A percentile compares a stretch with the other conserved stretches of the same genome.
Conservation (phyloP, 2,113 vertebrate genomes). For the Callospermophilus lateralis region DNA sequence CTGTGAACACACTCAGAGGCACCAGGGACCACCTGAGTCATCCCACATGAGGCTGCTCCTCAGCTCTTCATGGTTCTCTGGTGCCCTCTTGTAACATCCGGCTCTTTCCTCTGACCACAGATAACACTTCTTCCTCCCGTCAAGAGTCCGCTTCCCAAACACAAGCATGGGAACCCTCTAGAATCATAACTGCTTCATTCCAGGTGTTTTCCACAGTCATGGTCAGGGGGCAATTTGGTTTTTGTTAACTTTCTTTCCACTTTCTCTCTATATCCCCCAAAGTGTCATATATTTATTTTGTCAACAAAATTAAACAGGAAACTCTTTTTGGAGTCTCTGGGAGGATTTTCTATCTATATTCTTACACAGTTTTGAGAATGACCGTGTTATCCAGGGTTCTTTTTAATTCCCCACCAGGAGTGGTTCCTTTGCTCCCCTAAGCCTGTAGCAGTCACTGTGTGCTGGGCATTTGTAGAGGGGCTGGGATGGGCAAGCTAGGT, state of each 20-base stretch:
- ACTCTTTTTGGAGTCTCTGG: not conserved
- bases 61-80: not conserved
- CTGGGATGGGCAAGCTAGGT: not conserved
- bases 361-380: not conserved
- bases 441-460: not conserved
- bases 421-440: not conserved
- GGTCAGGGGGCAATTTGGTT: not conserved
- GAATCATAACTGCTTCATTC: not conserved
- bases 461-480: not conserved
- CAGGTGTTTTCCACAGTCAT: not conserved
- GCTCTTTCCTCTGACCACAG: not conserved
- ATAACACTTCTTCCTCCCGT: not conserved
- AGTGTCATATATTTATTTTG: not conserved
- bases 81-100: fast-evolving
- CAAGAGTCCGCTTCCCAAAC: not conserved
- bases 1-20: not conserved
- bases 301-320: not conserved
- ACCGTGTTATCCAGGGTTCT: not conserved
- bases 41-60: not conserved
- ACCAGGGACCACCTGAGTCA: not conserved
- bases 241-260: not conserved
- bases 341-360: not conserved
- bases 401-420: not conserved
- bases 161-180: not conserved
- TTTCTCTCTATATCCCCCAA: too few relatives aligned